These are phyloP conservation scores for Emys orbicularis DNA, from an alignment of 2,797 vertebrate genomes.

Conservation along the genomic window DNA sequence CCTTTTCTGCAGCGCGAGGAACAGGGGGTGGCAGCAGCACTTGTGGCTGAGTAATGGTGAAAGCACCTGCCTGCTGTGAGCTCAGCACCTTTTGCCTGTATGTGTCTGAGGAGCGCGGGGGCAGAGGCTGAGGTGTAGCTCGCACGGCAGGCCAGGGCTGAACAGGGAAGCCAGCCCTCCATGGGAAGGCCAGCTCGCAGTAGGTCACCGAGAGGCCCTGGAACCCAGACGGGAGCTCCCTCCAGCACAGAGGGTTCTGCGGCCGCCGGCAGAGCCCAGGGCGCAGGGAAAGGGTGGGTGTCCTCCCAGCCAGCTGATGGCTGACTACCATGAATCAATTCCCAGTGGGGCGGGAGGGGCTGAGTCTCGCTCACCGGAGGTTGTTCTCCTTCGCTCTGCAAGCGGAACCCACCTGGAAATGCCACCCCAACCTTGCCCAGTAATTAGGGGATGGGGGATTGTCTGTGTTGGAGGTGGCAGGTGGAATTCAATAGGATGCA, in stretches of 20 bases:
- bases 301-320: neutral
- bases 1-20: neutral
- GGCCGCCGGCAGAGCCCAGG: neutral
- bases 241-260: neutral
- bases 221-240: rapidly evolving
- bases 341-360: neutral
- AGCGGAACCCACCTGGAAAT: neutral
- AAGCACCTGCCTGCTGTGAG: rapidly evolving
- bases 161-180: neutral
- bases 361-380: neutral
- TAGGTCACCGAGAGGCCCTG: rapidly evolving
- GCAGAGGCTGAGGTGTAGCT: too few species aligned
- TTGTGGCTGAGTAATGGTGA: rapidly evolving
- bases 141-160: neutral
- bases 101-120: too few species aligned
- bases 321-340: neutral
- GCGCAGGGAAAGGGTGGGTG: neutral
- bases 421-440: neutral
- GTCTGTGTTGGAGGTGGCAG: neutral
- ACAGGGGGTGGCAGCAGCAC: neutral
- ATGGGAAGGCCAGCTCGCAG: neutral
- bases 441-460: neutral
- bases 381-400: neutral
- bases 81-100: rapidly evolving
- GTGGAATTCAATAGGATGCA: neutral